Evolutionary conservation across 2,113 vertebrate species (phyloP).

Genomic region (Uria aalge): DNA sequence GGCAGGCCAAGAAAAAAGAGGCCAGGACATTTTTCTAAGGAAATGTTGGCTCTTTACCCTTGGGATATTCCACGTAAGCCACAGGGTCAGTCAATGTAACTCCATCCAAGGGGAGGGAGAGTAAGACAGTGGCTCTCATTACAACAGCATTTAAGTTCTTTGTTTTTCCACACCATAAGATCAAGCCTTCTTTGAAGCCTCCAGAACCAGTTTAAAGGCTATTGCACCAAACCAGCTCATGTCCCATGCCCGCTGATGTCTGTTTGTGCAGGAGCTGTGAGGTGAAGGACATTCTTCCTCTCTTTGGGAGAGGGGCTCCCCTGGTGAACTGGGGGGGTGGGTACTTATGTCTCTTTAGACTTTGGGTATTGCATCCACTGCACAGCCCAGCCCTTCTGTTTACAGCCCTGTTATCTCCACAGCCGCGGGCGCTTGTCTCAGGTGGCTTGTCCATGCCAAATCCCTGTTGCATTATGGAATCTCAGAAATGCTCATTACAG

Average conservation of each 20-base stretch:
- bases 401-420: slow-evolving; percentile 44
- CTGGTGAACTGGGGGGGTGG: neutral
- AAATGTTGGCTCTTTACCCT: neutral
- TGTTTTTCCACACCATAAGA: neutral
- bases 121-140: neutral
- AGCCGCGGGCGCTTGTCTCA: neutral
- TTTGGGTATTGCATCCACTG: neutral
- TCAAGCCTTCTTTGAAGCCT: neutral
- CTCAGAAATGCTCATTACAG: slow-evolving; percentile 56
- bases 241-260: neutral
- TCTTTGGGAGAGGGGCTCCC: neutral
- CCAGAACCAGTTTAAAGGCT: neutral
- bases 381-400: slow-evolving; percentile 6
- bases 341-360: neutral
- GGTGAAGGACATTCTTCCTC: neutral
- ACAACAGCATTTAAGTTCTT: neutral
- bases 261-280: neutral
- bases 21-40: neutral
- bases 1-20: neutral
- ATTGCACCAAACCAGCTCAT: neutral
- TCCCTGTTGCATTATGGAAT: slow-evolving; percentile 43
- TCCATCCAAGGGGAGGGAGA: neutral
- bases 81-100: neutral
- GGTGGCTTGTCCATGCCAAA: slow-evolving; percentile 14
- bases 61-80: neutral